These are phyloP conservation scores for Thecophora atra DNA, from an alignment of 2,888 invertebrate species.

Conservation along the genomic window DNA sequence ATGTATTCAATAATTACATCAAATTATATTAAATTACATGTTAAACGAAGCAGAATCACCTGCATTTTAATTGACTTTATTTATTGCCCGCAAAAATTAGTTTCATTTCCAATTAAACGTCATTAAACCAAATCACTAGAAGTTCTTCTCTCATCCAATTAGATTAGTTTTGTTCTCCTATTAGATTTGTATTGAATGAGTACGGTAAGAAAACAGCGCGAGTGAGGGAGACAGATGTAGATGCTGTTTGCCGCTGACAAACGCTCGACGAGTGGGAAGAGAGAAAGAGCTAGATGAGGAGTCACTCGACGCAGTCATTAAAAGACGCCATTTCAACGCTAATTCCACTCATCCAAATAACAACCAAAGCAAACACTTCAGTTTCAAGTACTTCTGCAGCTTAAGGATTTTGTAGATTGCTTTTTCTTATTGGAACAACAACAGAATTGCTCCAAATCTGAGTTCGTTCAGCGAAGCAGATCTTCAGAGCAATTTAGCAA, in stretches of 20 bases:
- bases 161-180: slow-evolving; percentile 1
- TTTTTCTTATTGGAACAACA: background rate
- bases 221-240: background rate
- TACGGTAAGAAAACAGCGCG: background rate
- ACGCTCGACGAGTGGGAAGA: background rate
- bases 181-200: background rate
- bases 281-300: background rate
- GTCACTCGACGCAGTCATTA: slow-evolving; percentile 1
- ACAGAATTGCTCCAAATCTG: too few relatives aligned
- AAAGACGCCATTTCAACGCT: slow-evolving; percentile 10
- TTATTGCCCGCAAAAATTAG: too few relatives aligned
- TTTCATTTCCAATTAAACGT: slow-evolving; percentile 7
- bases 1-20: too few relatives aligned
- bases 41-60: too few relatives aligned
- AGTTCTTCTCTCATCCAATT: slow-evolving; percentile 3
- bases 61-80: too few relatives aligned
- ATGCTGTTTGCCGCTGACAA: background rate
- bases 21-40: too few relatives aligned
- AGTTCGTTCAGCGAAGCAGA: too few relatives aligned
- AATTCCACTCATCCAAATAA: slow-evolving; percentile 23
- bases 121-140: slow-evolving; percentile 12
- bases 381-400: background rate
- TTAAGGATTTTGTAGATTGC: background rate
- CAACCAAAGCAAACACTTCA: slow-evolving; percentile 14
- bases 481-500: too few relatives aligned